Evolutionary conservation across 2,888 invertebrate genomes (phyloP).

Genomic region (Pelosia muscerda): DNA sequence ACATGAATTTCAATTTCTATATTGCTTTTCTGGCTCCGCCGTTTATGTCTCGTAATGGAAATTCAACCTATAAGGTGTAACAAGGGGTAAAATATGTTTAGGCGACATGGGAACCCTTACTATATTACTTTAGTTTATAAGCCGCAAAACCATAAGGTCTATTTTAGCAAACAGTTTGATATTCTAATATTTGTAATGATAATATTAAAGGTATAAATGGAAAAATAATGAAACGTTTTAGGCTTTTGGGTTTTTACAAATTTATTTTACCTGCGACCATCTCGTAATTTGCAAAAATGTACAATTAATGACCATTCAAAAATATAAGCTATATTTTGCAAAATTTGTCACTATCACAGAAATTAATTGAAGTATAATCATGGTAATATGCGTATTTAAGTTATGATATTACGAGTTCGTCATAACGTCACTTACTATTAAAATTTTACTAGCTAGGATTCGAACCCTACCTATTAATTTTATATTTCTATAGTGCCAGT

Average conservation of each 20-base stretch:
- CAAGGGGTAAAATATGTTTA: constrained; percentile 47
- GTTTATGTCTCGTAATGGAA: constrained; percentile 45
- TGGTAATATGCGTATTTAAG: too few species aligned
- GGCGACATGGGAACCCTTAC: constrained; percentile 23
- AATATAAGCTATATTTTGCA: not conserved
- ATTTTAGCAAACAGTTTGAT: constrained; percentile 19
- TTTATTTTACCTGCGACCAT: not conserved
- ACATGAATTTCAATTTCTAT: constrained; percentile 47
- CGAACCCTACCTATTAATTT: too few species aligned
- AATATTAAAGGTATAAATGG: constrained; percentile 2
- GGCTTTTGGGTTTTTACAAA: not conserved
- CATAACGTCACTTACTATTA: too few species aligned
- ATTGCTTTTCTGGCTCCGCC: constrained; percentile 37
- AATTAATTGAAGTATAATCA: not conserved
- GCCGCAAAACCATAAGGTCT: constrained; percentile 25
- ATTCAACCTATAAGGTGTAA: constrained; percentile 39
- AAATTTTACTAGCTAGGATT: too few species aligned
- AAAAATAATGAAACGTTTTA: not conserved
- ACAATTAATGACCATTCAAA: not conserved
- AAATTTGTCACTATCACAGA: not conserved
- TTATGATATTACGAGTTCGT: too few species aligned
- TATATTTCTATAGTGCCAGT: too few species aligned
- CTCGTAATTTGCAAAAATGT: not conserved
- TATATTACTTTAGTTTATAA: constrained; percentile 40
- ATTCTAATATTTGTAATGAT: constrained; percentile 23